Conservation (phyloP, 2,113 vertebrate genomes). For the Dissostichus mawsoni region DNA sequence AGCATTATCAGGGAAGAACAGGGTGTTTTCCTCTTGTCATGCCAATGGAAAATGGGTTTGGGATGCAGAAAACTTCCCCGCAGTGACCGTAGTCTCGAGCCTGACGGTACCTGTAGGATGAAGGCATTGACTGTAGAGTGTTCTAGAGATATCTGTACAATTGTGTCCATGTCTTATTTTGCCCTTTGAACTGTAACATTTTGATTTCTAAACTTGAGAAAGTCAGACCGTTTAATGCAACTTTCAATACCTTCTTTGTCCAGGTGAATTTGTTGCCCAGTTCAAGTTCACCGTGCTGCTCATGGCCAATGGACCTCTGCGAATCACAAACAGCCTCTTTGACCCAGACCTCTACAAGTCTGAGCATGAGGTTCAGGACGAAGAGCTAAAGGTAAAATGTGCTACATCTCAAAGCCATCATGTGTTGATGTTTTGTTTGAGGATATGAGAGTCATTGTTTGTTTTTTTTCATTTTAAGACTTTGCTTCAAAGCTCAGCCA, state of each 20-base stretch:
- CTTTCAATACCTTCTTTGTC: not conserved
- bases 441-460: conserved; percentile 2
- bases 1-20: too few relatives aligned
- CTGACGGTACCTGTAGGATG: too few relatives aligned
- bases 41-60: too few relatives aligned
- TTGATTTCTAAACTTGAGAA: not conserved
- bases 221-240: not conserved
- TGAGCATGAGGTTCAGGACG: conserved; percentile 93
- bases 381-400: conserved; percentile 91
- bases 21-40: too few relatives aligned
- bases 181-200: not conserved
- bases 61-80: too few relatives aligned
- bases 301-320: conserved; percentile 97
- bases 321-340: conserved; percentile 94
- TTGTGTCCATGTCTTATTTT: too few relatives aligned
- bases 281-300: conserved; percentile 99
- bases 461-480: conserved; percentile 80
- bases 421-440: conserved; percentile 23
- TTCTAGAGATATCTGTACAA: too few relatives aligned
- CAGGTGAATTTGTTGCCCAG: conserved; percentile 96
- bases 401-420: conserved; percentile 28
- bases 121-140: too few relatives aligned
- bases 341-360: conserved; percentile 96
- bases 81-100: too few relatives aligned
- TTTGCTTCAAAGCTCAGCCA: conserved; percentile 96